phyloP scores from a whole-genome alignment of 2,888 invertebrate genomes.

The Meteorus cinctellus region DNA sequence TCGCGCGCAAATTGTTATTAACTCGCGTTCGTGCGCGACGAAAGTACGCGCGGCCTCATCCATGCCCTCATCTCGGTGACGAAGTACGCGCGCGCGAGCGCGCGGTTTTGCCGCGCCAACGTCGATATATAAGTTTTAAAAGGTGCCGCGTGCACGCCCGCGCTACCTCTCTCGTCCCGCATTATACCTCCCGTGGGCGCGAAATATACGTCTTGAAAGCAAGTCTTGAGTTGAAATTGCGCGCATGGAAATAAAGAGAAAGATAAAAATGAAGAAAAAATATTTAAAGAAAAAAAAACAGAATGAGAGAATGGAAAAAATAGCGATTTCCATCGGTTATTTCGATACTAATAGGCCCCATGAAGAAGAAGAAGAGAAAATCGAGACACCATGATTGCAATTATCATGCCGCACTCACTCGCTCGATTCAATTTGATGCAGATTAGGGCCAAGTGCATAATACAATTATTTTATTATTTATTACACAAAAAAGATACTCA shows the following conservation, averaged over 20 bases:
- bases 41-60: slow-evolving; percentile 49
- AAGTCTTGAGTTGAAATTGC: slow-evolving; percentile 13
- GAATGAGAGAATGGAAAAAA: slow-evolving; percentile 28
- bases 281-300: not conserved
- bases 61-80: slow-evolving; percentile 30
- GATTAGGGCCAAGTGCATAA: slow-evolving; percentile 27
- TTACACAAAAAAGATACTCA: not conserved
- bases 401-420: slow-evolving; percentile 28
- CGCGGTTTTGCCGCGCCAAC: slow-evolving; percentile 9
- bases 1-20: slow-evolving; percentile 55
- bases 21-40: slow-evolving; percentile 56
- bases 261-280: not conserved
- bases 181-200: slow-evolving; percentile 21
- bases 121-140: slow-evolving; percentile 44
- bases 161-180: slow-evolving; percentile 15
- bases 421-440: slow-evolving; percentile 37
- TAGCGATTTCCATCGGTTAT: slow-evolving; percentile 37
- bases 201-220: slow-evolving; percentile 20
- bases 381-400: slow-evolving; percentile 21
- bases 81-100: slow-evolving; percentile 40
- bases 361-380: slow-evolving; percentile 2
- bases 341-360: slow-evolving; percentile 39
- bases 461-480: slow-evolving; percentile 13
- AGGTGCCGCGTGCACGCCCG: slow-evolving; percentile 40
- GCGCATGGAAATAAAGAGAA: slow-evolving; percentile 43